Base-by-base conservation (phyloP, 2,888 invertebrate species). In the Halocaridina rubra region DNA sequence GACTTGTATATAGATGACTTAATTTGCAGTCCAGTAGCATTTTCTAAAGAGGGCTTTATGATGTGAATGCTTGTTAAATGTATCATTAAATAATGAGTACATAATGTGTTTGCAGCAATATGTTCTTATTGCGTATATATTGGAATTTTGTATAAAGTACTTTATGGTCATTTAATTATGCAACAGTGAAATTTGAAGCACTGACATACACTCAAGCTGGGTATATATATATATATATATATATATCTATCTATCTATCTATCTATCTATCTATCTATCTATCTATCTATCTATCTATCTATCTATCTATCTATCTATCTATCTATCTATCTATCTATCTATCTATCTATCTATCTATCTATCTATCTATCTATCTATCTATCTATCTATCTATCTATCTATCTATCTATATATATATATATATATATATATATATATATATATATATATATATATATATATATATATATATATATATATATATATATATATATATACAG, bases 311-410 rank as follows among this genome's bases (percentile, higher is more conserved):
- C n/a, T 64, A 64, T 64, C 5, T 61, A 61, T 61, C 7, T 61
- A 61, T 61, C 5, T 61, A 61, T 61, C 10, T 61, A 61, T 61
- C 10, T 61, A 61, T 61, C 10, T 61, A 61, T 61, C 10, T 61
- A 61, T 61, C 10, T 61, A 61, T 64, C n/a, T 64, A 64, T 64
- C n/a, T 64, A 64, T 64, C n/a, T 64, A 64, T 64, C n/a, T 64
- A 64, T 64, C n/a, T 64, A 64, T 4, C n/a, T 2, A 64, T 4
- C n/a, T 61, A 61, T 61, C 7, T 61, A 61, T 61, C 7, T 61
- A 61, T 61, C 7, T 61, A 61, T 61, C 7, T 61, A 61, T 61
- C 7, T 61, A 61, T 61, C 7, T 61, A 61, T 61, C 5, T 61
- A 61, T 22, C 7, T 61, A 39, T 39, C 7, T 39, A 39, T 39